These are phyloP conservation scores for Glossosoma conforme DNA, from an alignment of 1,140 invertebrate species.

Conservation along the genomic window DNA sequence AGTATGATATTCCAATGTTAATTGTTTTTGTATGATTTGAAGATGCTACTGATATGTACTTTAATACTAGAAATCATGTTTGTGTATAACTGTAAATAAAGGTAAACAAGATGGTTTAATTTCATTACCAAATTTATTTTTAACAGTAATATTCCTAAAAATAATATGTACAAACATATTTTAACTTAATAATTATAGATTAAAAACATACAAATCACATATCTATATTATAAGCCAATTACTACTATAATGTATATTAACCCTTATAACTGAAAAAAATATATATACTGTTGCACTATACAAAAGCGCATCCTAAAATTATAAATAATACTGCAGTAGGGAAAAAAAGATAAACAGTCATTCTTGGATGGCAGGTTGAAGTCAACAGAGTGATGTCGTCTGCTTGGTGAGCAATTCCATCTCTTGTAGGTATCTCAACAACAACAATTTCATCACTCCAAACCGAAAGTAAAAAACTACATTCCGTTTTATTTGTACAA, in stretches of 20 bases:
- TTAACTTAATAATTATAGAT: background rate
- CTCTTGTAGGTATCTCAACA: constrained; percentile 73
- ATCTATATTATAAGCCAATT: background rate
- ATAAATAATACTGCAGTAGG: constrained; percentile 68
- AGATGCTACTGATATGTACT: too few species aligned
- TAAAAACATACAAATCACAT: background rate
- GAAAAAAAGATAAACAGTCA: constrained; percentile 72
- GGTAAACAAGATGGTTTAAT: too few species aligned
- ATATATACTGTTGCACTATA: constrained; percentile 40
- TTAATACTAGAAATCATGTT: too few species aligned
- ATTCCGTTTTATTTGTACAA: constrained; percentile 72
- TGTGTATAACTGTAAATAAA: too few species aligned
- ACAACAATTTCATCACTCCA: constrained; percentile 70
- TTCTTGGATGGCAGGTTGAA: constrained; percentile 70
- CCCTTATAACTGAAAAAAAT: background rate
- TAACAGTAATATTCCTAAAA: background rate
- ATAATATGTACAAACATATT: background rate
- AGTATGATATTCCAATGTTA: too few species aligned
- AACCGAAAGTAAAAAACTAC: constrained; percentile 63
- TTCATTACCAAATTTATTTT: background rate
- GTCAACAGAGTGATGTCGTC: constrained; percentile 64
- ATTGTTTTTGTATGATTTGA: too few species aligned
- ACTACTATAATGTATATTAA: background rate
- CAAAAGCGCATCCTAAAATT: constrained; percentile 72
- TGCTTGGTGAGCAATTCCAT: constrained; percentile 69